Percentiles rank a stretch among this genome's conserved stretches.
Evolutionary conservation across 2,113 vertebrate genomes (phyloP).

Genomic region (Limanda limanda): DNA sequence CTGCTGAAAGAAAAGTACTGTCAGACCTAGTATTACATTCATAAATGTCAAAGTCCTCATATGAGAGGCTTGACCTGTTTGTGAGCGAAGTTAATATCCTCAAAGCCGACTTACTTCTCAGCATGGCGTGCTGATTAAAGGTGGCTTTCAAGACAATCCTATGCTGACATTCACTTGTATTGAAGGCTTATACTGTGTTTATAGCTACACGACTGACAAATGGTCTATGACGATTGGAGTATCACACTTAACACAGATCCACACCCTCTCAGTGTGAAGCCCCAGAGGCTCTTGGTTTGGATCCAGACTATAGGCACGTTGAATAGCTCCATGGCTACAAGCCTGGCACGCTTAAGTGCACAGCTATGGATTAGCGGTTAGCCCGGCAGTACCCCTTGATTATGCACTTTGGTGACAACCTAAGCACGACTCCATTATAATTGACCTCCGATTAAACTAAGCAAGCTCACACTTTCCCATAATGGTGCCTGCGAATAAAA

Average conservation of each 20-base stretch:
- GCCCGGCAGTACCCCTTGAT: conserved; percentile 66
- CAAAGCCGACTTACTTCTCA: conserved; percentile 54
- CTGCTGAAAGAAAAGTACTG: conserved; percentile 20
- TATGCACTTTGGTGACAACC: conserved; percentile 69
- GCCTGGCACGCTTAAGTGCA: conserved; percentile 63
- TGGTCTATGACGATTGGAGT: conserved; percentile 13
- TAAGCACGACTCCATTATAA: conserved; percentile 72
- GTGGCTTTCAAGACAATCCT: conserved; percentile 70
- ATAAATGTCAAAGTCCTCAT: conserved; percentile 59
- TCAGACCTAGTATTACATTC: conserved; percentile 57
- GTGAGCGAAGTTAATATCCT: conserved; percentile 67
- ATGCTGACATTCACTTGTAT: conserved; percentile 72
- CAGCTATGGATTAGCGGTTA: conserved; percentile 75
- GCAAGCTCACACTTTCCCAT: conserved; percentile 55
- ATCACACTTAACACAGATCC: neutral
- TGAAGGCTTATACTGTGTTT: conserved; percentile 69
- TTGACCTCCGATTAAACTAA: conserved; percentile 70
- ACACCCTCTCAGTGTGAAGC: conserved; percentile 10
- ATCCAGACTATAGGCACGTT: conserved; percentile 36
- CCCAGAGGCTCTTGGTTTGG: conserved; percentile 38
- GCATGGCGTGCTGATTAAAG: conserved; percentile 70
- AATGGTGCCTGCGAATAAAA: conserved; percentile 64
- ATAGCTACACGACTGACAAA: conserved; percentile 66
- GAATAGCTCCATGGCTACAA: conserved; percentile 52
- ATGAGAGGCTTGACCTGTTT: conserved; percentile 53